Base-by-base conservation (phyloP, 2,888 invertebrate species). In the Lycophotia porphyrea region DNA sequence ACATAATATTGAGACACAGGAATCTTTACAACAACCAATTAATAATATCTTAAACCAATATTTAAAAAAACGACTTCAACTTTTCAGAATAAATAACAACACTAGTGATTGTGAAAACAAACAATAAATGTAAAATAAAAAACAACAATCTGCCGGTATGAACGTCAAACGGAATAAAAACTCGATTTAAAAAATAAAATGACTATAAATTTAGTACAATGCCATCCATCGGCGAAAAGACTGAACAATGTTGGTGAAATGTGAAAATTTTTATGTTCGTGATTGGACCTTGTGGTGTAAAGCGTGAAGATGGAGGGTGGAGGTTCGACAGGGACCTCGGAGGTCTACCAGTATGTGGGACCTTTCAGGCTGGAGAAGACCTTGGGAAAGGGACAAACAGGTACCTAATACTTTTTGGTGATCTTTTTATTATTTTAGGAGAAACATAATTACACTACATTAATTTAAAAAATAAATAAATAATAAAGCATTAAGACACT, bases 361-460 rank as follows among this genome's bases (percentile, higher is more conserved):
- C 99, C 99, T 80, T 99, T 99, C 97, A 97, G 99, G 94, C 97
- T 99, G 96, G 99, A 99, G 96, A 99, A 99, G 96, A 99, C 99
- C 74, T 97, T 99, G 86, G 99, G 99, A 90, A 99, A 99, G 96
- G 99, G 99, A 86, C 99, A 99, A 97, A 99, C 99, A 95, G 99
- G 99, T 99, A n/a, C n/a, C n/a, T n/a, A 97, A 47, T 67, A 63
- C 4, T n/a, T 63, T 60, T 36, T 52, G 0, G 5, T 21, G 24
- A n/a, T 5, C 11, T 34, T 34, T 34, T 1, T 39, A n/a, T 60
- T 31, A 60, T 60, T 60, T 18, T 58, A 4, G 3, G 9, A 31
- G 31, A 31, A n/a, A n/a, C n/a, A n/a, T n/a, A n/a, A n/a, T n/a
- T n/a, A n/a, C n/a, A n/a, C n/a, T n/a, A n/a, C n/a, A n/a, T n/a